These are phyloP conservation scores for Dermochelys coriacea DNA, from an alignment of 2,797 vertebrate genomes.

Conservation along the genomic window DNA sequence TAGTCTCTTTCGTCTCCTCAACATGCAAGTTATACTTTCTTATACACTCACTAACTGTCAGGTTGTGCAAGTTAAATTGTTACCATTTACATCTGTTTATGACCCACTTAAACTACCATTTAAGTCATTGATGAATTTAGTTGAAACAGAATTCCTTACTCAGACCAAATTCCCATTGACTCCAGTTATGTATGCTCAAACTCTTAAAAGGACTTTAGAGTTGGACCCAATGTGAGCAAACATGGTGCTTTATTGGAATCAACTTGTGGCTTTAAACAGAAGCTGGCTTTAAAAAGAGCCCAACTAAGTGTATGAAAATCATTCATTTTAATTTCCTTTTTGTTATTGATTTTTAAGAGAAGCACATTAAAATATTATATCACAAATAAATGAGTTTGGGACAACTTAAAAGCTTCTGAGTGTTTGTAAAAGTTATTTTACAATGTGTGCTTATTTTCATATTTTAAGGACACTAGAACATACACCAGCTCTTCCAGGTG, in stretches of 20 bases:
- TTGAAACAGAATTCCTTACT: slow-evolving; percentile 8
- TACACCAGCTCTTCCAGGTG: neutral
- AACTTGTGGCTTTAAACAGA: neutral
- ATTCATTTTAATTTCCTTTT: neutral
- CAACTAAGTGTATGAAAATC: neutral
- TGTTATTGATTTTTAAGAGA: neutral
- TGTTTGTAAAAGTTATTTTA: neutral
- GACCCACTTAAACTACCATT: accelerated
- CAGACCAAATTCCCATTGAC: neutral
- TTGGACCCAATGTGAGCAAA: neutral
- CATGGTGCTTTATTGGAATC: neutral
- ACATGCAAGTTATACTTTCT: neutral
- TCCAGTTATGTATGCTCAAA: neutral
- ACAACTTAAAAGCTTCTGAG: neutral
- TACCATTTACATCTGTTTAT: neutral
- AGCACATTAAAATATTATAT: neutral
- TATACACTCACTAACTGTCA: neutral
- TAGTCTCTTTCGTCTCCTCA: neutral
- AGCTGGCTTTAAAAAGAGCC: neutral
- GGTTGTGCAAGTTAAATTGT: neutral
- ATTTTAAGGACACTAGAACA: neutral
- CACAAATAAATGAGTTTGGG: neutral
- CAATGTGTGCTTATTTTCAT: neutral
- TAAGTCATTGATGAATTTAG: slow-evolving; percentile 30
- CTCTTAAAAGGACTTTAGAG: neutral